Percentiles rank a stretch among this genome's conserved stretches.
Conservation (phyloP, 2,888 invertebrate species). For the Hololepta plana region DNA sequence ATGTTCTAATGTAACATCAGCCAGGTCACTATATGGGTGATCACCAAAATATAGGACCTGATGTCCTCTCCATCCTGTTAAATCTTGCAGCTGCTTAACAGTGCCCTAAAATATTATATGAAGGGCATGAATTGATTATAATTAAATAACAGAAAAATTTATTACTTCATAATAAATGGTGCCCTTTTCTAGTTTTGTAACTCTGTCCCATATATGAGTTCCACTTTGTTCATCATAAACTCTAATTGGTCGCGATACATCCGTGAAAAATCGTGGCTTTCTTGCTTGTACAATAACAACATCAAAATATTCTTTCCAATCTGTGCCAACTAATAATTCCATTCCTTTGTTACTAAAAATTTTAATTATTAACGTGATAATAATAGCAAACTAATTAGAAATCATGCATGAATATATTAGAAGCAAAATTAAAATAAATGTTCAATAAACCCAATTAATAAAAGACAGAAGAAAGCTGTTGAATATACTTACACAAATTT, state of each 20-base stretch:
- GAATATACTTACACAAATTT: conserved; percentile 68
- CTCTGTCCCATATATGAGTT: conserved; percentile 82
- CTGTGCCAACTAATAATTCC: conserved; percentile 67
- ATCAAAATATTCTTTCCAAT: conserved; percentile 87
- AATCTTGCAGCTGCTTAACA: conserved; percentile 72
- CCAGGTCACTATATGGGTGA: conserved; percentile 93
- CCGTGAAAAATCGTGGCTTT: conserved; percentile 92
- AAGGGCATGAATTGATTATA: not conserved
- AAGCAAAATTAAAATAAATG: too few species aligned
- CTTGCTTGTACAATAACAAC: conserved; percentile 88
- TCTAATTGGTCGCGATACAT: conserved; percentile 76
- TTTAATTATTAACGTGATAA: too few species aligned
- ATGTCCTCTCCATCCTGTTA: conserved; percentile 86
- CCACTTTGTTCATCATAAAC: conserved; percentile 67
- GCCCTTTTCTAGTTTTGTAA: conserved; percentile 69
- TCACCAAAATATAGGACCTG: conserved; percentile 95
- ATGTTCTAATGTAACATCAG: conserved; percentile 88
- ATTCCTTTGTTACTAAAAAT: conserved; percentile 62
- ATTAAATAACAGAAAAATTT: conserved; percentile 5
- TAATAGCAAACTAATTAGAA: too few species aligned
- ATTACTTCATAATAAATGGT: conserved; percentile 80
- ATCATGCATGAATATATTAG: too few species aligned
- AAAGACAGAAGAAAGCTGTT: conserved; percentile 1
- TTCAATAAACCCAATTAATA: not conserved
- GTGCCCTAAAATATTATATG: conserved; percentile 49